phyloP scores from a whole-genome alignment of 2,113 vertebrate genomes.

The Otis tarda region DNA sequence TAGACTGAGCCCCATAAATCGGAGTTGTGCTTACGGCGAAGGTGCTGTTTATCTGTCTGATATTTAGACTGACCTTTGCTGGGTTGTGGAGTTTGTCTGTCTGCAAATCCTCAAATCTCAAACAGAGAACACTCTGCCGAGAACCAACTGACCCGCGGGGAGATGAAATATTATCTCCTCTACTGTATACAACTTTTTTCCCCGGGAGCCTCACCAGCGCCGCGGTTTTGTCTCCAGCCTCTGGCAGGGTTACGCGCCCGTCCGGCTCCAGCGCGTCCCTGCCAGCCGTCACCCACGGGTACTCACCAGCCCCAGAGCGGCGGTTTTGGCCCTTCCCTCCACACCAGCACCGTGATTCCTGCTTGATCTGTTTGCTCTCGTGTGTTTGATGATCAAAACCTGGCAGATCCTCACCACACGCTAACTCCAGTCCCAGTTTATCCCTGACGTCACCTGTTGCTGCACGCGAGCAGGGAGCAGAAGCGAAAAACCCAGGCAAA shows the following conservation, averaged over 20 bases:
- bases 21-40: constrained; percentile 48
- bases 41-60: constrained; percentile 71
- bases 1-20: constrained; percentile 57
- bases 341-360: not conserved
- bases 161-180: constrained; percentile 71
- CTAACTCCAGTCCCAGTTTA: not conserved
- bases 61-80: constrained; percentile 79
- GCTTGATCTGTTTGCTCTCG: not conserved
- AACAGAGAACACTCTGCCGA: constrained; percentile 66
- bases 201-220: not conserved
- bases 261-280: not conserved
- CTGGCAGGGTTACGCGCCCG: not conserved
- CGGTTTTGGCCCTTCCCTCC: not conserved
- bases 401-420: not conserved
- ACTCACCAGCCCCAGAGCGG: not conserved
- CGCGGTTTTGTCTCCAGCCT: not conserved
- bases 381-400: not conserved
- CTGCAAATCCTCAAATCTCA: constrained; percentile 75
- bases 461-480: too few species aligned
- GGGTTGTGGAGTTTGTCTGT: constrained; percentile 76
- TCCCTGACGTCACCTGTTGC: not conserved
- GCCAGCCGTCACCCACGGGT: not conserved
- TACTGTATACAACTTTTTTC: constrained; percentile 50
- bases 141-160: constrained; percentile 59
- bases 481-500: not conserved